Base-by-base conservation (phyloP, 2,888 invertebrate species). In the Cantharis rufa region DNA sequence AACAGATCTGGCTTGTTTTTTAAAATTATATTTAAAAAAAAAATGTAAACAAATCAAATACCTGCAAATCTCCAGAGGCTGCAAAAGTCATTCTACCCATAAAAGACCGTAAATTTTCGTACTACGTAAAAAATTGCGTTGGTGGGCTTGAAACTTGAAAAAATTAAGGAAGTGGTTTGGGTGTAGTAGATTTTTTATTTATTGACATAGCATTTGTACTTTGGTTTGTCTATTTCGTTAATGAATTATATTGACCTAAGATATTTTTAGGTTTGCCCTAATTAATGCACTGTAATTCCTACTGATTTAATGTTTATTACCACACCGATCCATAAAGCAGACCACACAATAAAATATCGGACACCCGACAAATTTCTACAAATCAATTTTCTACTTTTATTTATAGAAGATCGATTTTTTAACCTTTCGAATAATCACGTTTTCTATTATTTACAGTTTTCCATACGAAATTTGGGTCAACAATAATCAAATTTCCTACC, bases 261-360 rank as follows among this genome's bases (percentile, higher is more conserved):
- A 75, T 75, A 75, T 75, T 71, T 75, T 76, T 76, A 76, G 72
- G 61, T 72, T 76, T 76, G 76, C 61, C 70, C 76, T 69, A 75
- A 71, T 75, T 75, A 61, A 21, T 62, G 32, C 32, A 48, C 32
- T 48, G 32, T 48, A 48, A 48, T 48, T 48, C 32, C 32, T 48
- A 48, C 32, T n/a, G 32, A 48, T 48, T 48, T 48, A 48, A 48
- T 48, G 64, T 63, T 71, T 71, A 71, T 69, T 64, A 64, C 62
- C 24, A 74, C 70, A 62, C 71, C 62, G 74, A 75, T 68, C 61
- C 75, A 62, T 62, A 48, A 48, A 48, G 32, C 32, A 48, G n/a
- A 48, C 32, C 32, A 48, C 32, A 48, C 32, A 48, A 48, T 48
- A 48, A 48, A 48, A 13, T 48, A 48, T n/a, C 32, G 32, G 32